These are phyloP conservation scores for Melitaea cinxia DNA, from an alignment of 1,140 invertebrate genomes.

Conservation along the genomic window DNA sequence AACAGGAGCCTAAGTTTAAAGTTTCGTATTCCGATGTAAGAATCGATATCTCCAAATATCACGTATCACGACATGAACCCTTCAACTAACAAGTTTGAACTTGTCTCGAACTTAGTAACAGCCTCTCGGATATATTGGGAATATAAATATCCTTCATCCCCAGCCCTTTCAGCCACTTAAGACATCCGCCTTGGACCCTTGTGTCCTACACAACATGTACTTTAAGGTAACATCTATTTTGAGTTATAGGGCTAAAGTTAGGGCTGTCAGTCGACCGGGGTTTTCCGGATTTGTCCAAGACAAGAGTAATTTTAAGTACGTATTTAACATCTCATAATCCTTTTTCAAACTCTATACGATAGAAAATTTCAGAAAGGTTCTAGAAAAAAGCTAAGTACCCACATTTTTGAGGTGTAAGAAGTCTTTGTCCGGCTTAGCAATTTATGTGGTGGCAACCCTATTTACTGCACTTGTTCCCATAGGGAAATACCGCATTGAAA, in stretches of 20 bases:
- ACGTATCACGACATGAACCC: slow-evolving; percentile 39
- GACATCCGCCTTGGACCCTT: slow-evolving; percentile 50
- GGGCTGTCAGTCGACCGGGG: too few species aligned
- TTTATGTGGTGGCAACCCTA: too few species aligned
- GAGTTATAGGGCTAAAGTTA: too few species aligned
- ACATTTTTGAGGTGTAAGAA: too few species aligned
- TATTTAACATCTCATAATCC: too few species aligned
- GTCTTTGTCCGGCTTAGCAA: too few species aligned
- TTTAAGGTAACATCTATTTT: slow-evolving; percentile 54
- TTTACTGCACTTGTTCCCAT: slow-evolving; percentile 46
- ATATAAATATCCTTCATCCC: slow-evolving; percentile 55
- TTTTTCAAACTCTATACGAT: too few species aligned
- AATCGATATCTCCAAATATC: slow-evolving; percentile 39
- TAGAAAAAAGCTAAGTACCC: too few species aligned
- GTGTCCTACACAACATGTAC: slow-evolving; percentile 50
- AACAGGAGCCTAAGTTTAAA: slow-evolving; percentile 26
- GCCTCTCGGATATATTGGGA: slow-evolving; percentile 55
- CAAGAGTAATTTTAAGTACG: too few species aligned
- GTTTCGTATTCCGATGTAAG: slow-evolving; percentile 12
- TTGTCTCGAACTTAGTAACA: slow-evolving; percentile 42
- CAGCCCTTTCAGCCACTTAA: slow-evolving; percentile 59
- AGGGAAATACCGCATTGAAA: slow-evolving; percentile 45
- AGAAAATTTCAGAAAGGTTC: too few species aligned
- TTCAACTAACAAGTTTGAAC: slow-evolving; percentile 49
- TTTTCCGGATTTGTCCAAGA: too few species aligned